Base-by-base conservation (phyloP, 2,888 invertebrate species). In the Artemia sinica region DNA sequence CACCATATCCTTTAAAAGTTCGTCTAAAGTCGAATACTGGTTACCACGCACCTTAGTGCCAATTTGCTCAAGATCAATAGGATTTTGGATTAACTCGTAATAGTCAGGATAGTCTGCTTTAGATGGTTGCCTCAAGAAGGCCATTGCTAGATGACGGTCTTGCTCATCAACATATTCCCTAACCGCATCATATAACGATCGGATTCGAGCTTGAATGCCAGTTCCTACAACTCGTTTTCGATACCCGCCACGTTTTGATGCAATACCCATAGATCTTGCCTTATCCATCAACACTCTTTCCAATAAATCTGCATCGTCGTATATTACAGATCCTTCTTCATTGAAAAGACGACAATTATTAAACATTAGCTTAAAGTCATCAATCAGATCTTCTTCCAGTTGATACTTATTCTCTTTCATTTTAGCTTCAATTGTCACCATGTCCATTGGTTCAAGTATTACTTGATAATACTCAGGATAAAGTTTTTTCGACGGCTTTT, bases 401-500 rank as follows among this genome's bases (percentile, higher is more conserved):
- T 79, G 77, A 75, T 51, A 69, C 69, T 66, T 69, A 50, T 68
- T 84, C 69, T 77, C 82, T 78, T 90, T 89, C 71, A 96, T 94
- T 78, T 93, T 92, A 70, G 85, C 82, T 76, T 94, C 93, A 74
- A 96, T 95, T 69, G 89, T 91, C 69, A 89, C 83, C 87, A 96
- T 91, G 77, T 96, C 96, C 69, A 96, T 93, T 0, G 96, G 96
- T 74, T 88, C 88, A 50, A 87, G 85, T 72, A 96, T 96, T 1
- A 96, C 87, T 78, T 89, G 88, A 78, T 95, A 96, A 77, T 96
- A 96, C 77, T 93, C 93, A 0, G 95, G 92, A 76, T 96, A 96
- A 50, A 91, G 80, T 76, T 94, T 92, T 77, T 89, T 89, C 49
- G 92, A 92, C 0, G 98, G 97, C 75, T 95, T 91, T 77, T 93